phyloP scores from a whole-genome alignment of 2,797 vertebrate genomes.

The Smutsia temminckii region DNA sequence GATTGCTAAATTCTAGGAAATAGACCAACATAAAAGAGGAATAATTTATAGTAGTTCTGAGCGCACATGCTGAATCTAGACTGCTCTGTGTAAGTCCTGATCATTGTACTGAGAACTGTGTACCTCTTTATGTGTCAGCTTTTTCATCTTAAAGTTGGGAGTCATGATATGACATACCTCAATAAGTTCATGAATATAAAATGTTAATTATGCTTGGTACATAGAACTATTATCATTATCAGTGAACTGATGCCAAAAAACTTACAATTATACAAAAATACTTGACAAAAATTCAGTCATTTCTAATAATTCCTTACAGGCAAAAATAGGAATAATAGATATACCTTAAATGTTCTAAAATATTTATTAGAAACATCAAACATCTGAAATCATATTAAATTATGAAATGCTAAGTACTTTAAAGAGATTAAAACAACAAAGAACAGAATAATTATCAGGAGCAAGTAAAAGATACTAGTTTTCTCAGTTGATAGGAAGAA shows the following conservation, averaged over 20 bases:
- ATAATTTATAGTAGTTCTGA: background rate
- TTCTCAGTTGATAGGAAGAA: conserved; percentile 6
- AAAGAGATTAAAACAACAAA: background rate
- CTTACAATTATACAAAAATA: background rate
- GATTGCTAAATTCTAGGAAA: background rate
- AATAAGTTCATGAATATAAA: conserved; percentile 35
- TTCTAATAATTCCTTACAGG: background rate
- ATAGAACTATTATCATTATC: background rate
- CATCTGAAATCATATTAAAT: background rate
- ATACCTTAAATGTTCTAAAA: background rate
- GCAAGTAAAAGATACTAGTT: background rate
- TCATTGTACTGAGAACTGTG: background rate
- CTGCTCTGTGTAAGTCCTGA: background rate
- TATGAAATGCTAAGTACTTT: background rate
- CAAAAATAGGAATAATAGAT: background rate
- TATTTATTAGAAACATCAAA: background rate
- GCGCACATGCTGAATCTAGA: background rate
- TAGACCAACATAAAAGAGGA: background rate
- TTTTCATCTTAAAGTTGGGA: conserved; percentile 27
- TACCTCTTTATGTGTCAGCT: background rate
- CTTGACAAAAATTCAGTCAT: background rate
- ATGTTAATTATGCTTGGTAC: conserved; percentile 21
- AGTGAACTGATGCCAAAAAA: background rate
- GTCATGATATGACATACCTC: conserved; percentile 31
- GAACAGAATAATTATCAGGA: background rate